These are phyloP conservation scores for Alauda arvensis DNA, from an alignment of 2,797 vertebrate genomes.

Conservation along the genomic window DNA sequence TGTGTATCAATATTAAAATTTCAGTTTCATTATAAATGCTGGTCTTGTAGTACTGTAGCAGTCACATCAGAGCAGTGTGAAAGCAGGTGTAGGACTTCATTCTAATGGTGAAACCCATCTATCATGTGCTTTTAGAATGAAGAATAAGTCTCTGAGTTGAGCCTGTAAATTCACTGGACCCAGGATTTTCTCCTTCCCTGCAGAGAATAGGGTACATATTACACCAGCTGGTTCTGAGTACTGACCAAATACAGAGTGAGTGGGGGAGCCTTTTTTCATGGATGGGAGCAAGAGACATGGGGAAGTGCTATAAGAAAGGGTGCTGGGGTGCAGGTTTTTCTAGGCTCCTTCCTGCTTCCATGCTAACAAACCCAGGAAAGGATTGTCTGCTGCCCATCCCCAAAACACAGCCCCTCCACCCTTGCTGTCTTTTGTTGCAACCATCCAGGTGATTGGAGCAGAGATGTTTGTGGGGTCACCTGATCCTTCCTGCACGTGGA, in stretches of 20 bases:
- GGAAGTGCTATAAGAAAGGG: neutral
- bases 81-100: neutral
- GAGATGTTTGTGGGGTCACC: neutral
- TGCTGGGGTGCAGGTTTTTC: neutral
- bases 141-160: neutral
- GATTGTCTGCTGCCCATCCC: rapidly evolving
- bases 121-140: neutral
- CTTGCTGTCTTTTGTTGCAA: neutral
- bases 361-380: neutral
- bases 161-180: neutral
- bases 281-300: rapidly evolving
- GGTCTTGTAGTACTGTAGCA: constrained; percentile 11
- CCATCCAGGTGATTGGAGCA: neutral
- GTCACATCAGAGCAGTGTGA: constrained; percentile 1
- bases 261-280: neutral
- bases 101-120: neutral
- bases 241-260: neutral
- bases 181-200: neutral
- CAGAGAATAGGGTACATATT: neutral
- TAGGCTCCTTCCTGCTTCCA: neutral
- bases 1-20: constrained; percentile 43
- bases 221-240: neutral
- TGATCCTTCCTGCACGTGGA: neutral
- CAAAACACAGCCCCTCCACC: neutral
- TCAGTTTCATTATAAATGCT: neutral